Evolutionary conservation across 2,797 vertebrate genomes (phyloP).

Genomic region (Argya squamiceps): DNA sequence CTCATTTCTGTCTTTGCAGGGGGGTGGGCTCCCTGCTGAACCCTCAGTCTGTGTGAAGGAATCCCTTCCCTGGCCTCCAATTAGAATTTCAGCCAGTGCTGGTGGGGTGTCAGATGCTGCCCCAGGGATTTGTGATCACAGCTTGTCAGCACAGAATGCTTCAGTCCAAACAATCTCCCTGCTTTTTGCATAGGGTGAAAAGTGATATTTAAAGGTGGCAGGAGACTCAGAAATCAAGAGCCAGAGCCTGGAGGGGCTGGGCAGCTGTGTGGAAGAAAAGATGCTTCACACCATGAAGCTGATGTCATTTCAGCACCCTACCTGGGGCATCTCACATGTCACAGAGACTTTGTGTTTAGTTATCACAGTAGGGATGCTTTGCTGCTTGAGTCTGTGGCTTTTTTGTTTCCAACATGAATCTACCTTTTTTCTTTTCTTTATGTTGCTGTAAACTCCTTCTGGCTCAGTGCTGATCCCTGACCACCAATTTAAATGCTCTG

Average conservation of each 20-base stretch:
- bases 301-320: neutral
- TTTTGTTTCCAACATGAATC: no score
- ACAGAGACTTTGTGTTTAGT: neutral
- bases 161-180: accelerated
- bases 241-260: neutral
- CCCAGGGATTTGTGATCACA: neutral
- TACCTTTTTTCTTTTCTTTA: neutral
- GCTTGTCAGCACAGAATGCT: neutral
- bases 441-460: neutral
- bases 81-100: accelerated
- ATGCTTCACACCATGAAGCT: accelerated
- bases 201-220: neutral
- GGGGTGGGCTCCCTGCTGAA: neutral
- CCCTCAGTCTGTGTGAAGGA: accelerated
- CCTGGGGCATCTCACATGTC: neutral
- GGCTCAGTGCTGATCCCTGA: neutral
- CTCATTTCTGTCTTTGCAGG: neutral
- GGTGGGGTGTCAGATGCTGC: neutral
- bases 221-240: neutral
- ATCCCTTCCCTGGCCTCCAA: accelerated
- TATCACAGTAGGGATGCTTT: neutral
- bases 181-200: neutral
- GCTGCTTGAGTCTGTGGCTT: neutral
- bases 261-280: neutral
- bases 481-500: neutral